phyloP scores from a whole-genome alignment of 2,888 invertebrate species.

The Dasysyrphus albostriatus region DNA sequence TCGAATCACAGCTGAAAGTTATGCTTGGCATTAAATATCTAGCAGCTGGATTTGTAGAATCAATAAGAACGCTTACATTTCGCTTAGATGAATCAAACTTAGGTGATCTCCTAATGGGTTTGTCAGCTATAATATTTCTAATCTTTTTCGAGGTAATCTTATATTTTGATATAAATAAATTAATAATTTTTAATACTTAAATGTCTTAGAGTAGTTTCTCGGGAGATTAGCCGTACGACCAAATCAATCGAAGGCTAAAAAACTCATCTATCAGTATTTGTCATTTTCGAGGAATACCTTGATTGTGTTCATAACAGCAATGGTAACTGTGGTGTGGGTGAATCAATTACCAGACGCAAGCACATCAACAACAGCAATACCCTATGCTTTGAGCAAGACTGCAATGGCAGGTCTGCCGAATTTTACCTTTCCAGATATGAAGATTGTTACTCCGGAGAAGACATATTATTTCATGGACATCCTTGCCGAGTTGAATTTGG shows the following conservation, averaged over 20 bases:
- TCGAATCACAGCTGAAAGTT: conserved; percentile 90
- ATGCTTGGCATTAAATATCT: conserved; percentile 89
- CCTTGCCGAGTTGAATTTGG: conserved; percentile 89
- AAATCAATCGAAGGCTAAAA: conserved; percentile 48
- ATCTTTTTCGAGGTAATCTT: conserved; percentile 87
- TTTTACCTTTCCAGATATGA: conserved; percentile 87
- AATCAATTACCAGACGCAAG: conserved; percentile 54
- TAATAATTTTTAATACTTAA: neutral
- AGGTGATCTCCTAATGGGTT: conserved; percentile 88
- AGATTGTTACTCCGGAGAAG: conserved; percentile 85
- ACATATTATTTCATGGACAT: conserved; percentile 87
- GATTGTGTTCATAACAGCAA: conserved; percentile 88
- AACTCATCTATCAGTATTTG: conserved; percentile 86
- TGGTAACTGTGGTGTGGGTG: conserved; percentile 85
- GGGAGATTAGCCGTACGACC: conserved; percentile 56
- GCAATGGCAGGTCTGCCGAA: conserved; percentile 89
- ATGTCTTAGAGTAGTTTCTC: conserved; percentile 46
- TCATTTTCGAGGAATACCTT: conserved; percentile 92
- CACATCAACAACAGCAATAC: conserved; percentile 83
- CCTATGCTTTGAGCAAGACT: conserved; percentile 85
- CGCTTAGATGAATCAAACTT: conserved; percentile 85
- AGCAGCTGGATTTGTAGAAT: conserved; percentile 88
- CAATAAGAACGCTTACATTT: conserved; percentile 85
- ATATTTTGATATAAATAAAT: conserved; percentile 63
- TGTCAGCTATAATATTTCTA: conserved; percentile 87